Evolutionary conservation across 2,888 invertebrate species (phyloP), one percentile per base, ranked within the genome.

Genomic region (Cryptophagus acutangulus): DNA sequence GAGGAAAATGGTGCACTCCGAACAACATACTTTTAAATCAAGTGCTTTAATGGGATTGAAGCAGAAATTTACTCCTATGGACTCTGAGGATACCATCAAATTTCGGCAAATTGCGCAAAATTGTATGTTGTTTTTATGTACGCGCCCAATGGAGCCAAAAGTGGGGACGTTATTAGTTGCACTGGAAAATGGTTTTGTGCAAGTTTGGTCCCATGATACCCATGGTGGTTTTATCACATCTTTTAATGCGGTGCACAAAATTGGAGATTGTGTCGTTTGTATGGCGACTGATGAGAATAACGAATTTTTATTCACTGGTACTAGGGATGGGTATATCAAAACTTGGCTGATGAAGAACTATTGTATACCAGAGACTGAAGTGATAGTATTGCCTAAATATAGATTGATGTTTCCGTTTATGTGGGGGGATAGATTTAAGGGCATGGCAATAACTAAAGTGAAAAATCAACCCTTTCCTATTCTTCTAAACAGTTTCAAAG

Each of bases 241-340:
- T 16, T 90, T 88, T 67, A 74, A 71, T 28, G 82, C 79, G 2
- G 76, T 82, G 26, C 87, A 88, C 64, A 74, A 75, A 17, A 71
- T 75, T 2, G 81, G 81, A 2, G 78, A 79, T 61, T 81, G 81
- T 58, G 80, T 82, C 30, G 71, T 81, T 10, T 73, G 82, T 13
- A 77, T 91, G 73, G 71, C 78, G 20, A 82, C 85, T 0, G 88
- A 90, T 67, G 62, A 68, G 2, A 65, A 78, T 29, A 84, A 90
- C 65, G 73, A 81, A 38, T 87, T 75, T 61, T 75, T 91, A 3
- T 80, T 85, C 62, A 80, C 81, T 31, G 87, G 85, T 64, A 76
- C 74, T n/a, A n/a, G n/a, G n/a, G n/a, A n/a, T n/a, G n/a, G n/a
- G n/a, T 88, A 88, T 58, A 73, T 90, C 37, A 89, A 88, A 71